Evolutionary conservation across 2,797 vertebrate genomes (phyloP), one percentile per base, ranked within the genome.

Genomic region (Diplodus sargus): DNA sequence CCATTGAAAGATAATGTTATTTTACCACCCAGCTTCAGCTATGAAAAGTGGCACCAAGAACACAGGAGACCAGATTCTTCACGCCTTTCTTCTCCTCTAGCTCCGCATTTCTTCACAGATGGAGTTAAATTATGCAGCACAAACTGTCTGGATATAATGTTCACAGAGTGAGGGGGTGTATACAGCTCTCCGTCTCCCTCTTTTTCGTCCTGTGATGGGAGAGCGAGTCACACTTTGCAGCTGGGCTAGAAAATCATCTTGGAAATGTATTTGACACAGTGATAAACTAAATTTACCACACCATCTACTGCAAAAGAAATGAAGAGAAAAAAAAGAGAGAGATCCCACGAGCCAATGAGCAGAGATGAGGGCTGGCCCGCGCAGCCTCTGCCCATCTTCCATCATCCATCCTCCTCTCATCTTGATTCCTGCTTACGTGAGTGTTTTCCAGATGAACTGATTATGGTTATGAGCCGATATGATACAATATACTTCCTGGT

Each of bases 101-200:
- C 86, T 72, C 57, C 28, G 56, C 86, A 74, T 79, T 85, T 89
- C 77, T 89, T 89, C 90, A 91, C 91, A 91, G 87, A 94, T 85
- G 76, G 89, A 91, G 86, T 91, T 94, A 91, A 95, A 94, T 94
- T 93, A 93, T 94, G 92, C 91, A 93, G 91, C 90, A 88, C 84
- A 91, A 90, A 93, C 87, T 91, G 90, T 91, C 90, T 90, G 90
- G 73, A 76, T 91, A 85, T 84, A 89, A 90, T 91, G 83, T 88
- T 93, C 81, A 84, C 71, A 73, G 82, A 87, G 79, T 74, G 82
- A 65, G 81, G 73, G 89, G 79, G 86, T 85, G 79, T 82, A 28
- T 7, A 17, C 60, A 78, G 53, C 78, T 9, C 68, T 23, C 59
- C 69, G 34, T 58, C 71, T 63, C 47, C 73, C 52, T 61, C 48